phyloP scores from a whole-genome alignment of 2,113 vertebrate genomes.

The Rattus rattus region DNA sequence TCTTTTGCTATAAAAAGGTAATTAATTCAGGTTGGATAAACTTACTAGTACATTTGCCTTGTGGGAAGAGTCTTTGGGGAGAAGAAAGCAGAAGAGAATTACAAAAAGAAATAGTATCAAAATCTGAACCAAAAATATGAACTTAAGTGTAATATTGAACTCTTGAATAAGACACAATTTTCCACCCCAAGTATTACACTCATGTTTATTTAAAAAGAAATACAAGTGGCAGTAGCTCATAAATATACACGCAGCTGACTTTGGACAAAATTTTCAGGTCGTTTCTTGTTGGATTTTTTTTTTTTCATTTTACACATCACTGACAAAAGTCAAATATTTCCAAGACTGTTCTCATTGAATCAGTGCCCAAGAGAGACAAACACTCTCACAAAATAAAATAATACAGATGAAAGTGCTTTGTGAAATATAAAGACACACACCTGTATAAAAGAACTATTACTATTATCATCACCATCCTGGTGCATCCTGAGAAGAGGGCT shows the following conservation, averaged over 20 bases:
- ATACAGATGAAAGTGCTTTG: constrained; percentile 7
- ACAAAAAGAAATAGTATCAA: constrained; percentile 64
- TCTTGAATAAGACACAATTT: constrained; percentile 76
- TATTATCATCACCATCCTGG: neutral
- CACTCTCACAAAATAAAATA: constrained; percentile 1
- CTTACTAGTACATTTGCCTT: constrained; percentile 73
- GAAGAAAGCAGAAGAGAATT: constrained; percentile 56
- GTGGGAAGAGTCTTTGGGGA: constrained; percentile 66
- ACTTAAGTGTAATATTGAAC: constrained; percentile 63
- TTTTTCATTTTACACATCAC: neutral
- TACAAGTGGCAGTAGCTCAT: neutral
- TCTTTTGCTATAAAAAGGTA: constrained; percentile 76
- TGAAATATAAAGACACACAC: constrained; percentile 37
- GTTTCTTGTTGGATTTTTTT: neutral
- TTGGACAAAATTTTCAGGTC: neutral
- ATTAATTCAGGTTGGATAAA: constrained; percentile 73
- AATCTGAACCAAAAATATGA: constrained; percentile 62
- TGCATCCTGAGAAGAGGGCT: neutral
- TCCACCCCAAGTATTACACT: constrained; percentile 39
- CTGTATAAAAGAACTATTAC: neutral
- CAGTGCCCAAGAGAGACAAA: neutral
- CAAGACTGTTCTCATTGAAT: neutral
- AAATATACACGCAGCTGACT: constrained; percentile 39
- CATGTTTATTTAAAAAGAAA: constrained; percentile 59
- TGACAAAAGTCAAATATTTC: constrained; percentile 26